These are phyloP conservation scores for Apamea crenata DNA, from an alignment of 2,888 invertebrate genomes.

Conservation along the genomic window DNA sequence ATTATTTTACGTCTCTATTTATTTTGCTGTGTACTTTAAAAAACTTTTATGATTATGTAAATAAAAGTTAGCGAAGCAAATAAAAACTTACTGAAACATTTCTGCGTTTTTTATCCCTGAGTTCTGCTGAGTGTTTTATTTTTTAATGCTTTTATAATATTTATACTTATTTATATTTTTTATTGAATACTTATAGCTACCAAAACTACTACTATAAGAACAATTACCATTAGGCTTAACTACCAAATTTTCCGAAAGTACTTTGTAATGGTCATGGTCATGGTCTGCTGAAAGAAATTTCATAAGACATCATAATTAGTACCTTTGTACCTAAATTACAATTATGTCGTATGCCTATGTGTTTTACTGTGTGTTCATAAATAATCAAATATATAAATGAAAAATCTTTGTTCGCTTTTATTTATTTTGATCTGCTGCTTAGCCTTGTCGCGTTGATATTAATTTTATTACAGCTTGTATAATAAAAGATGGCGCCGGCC, in stretches of 20 bases:
- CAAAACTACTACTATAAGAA: background rate
- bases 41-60: background rate
- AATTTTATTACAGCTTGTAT: slow-evolving; percentile 45
- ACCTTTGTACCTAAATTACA: background rate
- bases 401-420: slow-evolving; percentile 4
- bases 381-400: background rate
- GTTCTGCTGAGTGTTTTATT: slow-evolving; percentile 8
- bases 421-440: slow-evolving; percentile 22
- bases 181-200: background rate
- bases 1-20: background rate
- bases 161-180: background rate
- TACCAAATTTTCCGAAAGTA: background rate
- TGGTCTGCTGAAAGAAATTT: background rate
- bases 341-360: background rate
- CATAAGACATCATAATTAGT: background rate
- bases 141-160: background rate
- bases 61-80: slow-evolving; percentile 15
- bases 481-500: slow-evolving; percentile 60
- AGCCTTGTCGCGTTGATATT: slow-evolving; percentile 24
- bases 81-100: slow-evolving; percentile 23
- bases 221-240: background rate
- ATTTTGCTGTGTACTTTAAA: background rate
- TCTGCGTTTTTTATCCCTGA: slow-evolving; percentile 13
- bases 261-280: too few species aligned
- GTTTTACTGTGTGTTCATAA: background rate